Base-by-base conservation (phyloP, 2,113 vertebrate species). In the Athene noctua region DNA sequence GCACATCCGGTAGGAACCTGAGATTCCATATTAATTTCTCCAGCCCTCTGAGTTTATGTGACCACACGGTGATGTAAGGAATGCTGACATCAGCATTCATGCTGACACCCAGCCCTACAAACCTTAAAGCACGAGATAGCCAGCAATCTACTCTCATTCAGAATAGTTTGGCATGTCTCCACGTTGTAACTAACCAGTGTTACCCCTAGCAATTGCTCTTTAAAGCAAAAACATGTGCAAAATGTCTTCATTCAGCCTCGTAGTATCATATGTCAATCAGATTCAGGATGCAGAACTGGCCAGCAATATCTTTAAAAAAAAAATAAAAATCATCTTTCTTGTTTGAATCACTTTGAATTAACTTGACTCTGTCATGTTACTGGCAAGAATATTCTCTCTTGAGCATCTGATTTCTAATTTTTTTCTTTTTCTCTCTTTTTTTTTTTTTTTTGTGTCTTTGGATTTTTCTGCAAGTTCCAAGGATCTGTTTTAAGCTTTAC, bases 121-220 rank as follows among this genome's bases (percentile, higher is more conserved):
- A 92, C 75, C 83, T 96, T 63, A 57, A 92, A 82, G 78, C 89
- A 55, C 15, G 21, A 80, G 82, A 95, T 86, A 67, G 72, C 72
- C 97, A 95, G 92, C 88, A 83, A 81, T 73, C 88, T 32, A 73
- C 74, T 93, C 81, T 86, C 88, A 82, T 82, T 95, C 46, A 73
- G 42, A 88, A 65, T 27, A 77, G 27, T 70, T 82, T 95, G 89
- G 95, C 86, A 59, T 62, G 34, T 57, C 34, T 90, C 84, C 96
- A 96, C 11, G 1, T 67, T 61, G 73, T 47, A 75, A 86, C 68
- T 89, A 72, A 89, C 72, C 85, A 93, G 95, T 85, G 94, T 94
- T 94, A 96, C 96, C 90, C 89, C 78, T 93, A 97, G 95, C 97
- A 96, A 93, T 95, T 87, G 79, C 78, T 96, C 94, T 98, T 96